Conservation (phyloP, 2,113 vertebrate genomes). For the Malurus melanocephalus region DNA sequence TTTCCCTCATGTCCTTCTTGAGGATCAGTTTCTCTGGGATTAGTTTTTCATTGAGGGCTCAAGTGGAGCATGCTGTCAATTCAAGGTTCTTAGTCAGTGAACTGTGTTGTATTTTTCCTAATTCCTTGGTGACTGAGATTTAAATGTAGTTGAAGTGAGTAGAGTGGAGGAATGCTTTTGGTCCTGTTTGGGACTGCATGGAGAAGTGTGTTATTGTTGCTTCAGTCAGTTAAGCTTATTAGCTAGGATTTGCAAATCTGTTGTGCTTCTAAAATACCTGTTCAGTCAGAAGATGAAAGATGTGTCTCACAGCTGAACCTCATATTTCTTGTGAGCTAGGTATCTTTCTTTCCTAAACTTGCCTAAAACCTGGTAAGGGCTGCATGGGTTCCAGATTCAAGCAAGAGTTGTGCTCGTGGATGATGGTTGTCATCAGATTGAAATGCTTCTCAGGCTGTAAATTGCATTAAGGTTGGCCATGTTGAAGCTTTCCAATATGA, state of each 20-base stretch:
- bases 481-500: not conserved
- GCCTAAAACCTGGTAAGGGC: not conserved
- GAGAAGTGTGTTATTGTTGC: not conserved
- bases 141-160: not conserved
- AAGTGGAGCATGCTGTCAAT: not conserved
- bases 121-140: not conserved
- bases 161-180: not conserved
- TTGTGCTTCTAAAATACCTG: not conserved
- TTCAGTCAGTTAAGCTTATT: not conserved
- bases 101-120: not conserved
- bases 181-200: not conserved
- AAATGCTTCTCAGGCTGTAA: not conserved
- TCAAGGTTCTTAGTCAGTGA: not conserved
- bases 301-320: not conserved
- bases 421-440: not conserved
- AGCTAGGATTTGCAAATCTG: not conserved
- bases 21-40: not conserved
- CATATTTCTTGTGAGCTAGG: not conserved
- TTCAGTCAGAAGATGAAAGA: not conserved
- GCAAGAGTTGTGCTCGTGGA: not conserved
- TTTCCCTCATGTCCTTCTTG: not conserved
- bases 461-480: not conserved
- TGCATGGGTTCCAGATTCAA: not conserved
- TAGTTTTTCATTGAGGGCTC: not conserved
- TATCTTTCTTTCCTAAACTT: not conserved